Percentiles rank a stretch among this genome's conserved stretches.
These are phyloP conservation scores for Phasia obesa DNA, from an alignment of 2,888 invertebrate species.

Conservation along the genomic window DNA sequence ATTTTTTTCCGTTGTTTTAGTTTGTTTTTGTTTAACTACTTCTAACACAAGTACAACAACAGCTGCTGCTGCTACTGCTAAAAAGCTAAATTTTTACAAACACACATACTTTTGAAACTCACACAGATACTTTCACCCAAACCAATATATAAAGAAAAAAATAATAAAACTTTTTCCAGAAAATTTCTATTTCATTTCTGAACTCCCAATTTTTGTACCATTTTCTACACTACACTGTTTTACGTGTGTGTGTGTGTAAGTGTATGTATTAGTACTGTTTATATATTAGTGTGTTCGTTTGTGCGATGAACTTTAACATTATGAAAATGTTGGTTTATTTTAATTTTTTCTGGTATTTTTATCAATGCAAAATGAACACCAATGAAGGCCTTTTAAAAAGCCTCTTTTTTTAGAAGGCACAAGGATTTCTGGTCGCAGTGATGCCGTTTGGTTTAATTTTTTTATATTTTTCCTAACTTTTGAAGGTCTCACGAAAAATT, in stretches of 20 bases:
- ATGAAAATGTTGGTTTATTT: slow-evolving; percentile 53
- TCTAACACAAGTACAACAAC: slow-evolving; percentile 33
- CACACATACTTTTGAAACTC: slow-evolving; percentile 20
- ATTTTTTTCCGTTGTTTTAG: slow-evolving; percentile 73
- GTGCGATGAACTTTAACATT: slow-evolving; percentile 63
- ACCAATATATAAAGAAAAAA: background rate
- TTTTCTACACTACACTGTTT: background rate
- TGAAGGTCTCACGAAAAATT: no score
- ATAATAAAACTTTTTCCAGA: slow-evolving; percentile 9
- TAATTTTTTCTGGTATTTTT: background rate
- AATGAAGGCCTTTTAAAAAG: no score
- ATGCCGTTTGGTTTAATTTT: no score
- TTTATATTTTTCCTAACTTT: no score
- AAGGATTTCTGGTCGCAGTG: no score
- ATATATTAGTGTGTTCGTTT: slow-evolving; percentile 7
- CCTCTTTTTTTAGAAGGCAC: no score
- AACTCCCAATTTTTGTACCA: slow-evolving; percentile 57
- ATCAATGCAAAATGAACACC: slow-evolving; percentile 40
- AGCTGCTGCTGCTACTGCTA: slow-evolving; percentile 45
- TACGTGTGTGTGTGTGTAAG: background rate
- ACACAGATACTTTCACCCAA: slow-evolving; percentile 60
- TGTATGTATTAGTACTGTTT: background rate
- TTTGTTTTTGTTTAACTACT: slow-evolving; percentile 48
- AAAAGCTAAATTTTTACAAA: slow-evolving; percentile 56
- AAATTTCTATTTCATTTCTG: slow-evolving; percentile 39